phyloP scores from a whole-genome alignment of 1,140 invertebrate genomes.

The Achatina immaculata region DNA sequence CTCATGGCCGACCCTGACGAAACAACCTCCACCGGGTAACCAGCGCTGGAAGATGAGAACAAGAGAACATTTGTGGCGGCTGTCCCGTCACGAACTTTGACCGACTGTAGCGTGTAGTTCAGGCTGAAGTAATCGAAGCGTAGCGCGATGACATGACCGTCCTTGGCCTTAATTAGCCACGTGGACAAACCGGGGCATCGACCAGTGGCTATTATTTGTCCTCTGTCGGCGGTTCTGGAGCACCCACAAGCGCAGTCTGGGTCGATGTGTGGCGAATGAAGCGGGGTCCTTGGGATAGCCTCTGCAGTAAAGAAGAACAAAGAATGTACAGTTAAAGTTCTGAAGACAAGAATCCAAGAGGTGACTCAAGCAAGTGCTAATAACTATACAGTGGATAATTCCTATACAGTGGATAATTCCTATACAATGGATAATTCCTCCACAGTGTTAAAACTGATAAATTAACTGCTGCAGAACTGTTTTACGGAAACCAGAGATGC shows the following conservation, averaged over 20 bases:
- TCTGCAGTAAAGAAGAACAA: constrained; percentile 52
- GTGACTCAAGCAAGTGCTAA: too few species aligned
- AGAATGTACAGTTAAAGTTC: too few species aligned
- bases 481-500: too few species aligned
- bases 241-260: constrained; percentile 59
- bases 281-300: constrained; percentile 52
- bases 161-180: constrained; percentile 52
- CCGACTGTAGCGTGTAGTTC: constrained; percentile 53
- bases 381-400: too few species aligned
- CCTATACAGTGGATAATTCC: too few species aligned
- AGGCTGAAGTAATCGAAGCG: constrained; percentile 57
- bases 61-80: constrained; percentile 47
- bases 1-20: constrained; percentile 54
- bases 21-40: constrained; percentile 45
- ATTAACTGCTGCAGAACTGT: too few species aligned
- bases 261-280: constrained; percentile 47
- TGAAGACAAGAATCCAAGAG: too few species aligned
- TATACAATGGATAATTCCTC: too few species aligned
- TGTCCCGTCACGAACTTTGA: constrained; percentile 59
- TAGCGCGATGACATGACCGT: constrained; percentile 47
- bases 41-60: constrained; percentile 47
- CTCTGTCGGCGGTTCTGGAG: constrained; percentile 37
- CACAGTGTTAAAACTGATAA: too few species aligned
- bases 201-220: constrained; percentile 59
- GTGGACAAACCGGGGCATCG: constrained; percentile 56